Evolutionary conservation across 2,888 invertebrate species (phyloP), one percentile per base, ranked within the genome.

Genomic region (Scaptomyza cyrtandrae): DNA sequence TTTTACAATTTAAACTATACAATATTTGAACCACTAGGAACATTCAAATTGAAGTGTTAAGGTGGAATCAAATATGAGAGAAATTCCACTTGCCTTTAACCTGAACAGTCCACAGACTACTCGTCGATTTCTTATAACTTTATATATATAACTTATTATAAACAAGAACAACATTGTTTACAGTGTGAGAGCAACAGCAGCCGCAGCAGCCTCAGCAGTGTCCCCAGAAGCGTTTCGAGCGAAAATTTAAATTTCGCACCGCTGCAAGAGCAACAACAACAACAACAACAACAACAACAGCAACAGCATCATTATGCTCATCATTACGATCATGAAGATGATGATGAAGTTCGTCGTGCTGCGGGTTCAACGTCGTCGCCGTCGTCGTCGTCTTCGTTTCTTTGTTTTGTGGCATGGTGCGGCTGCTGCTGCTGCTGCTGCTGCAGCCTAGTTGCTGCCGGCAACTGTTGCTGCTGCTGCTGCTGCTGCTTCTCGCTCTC

Each of bases 161-260:
- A 19, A 19, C 19, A 19, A 27, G 27, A 2, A 29, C n/a, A 7
- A 39, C 14, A 39, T 52, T 52, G 24, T 24, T 52, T 14, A 3
- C 52, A 4, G 52, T 52, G 52, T 52, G 39, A 48, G 45, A 44
- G 56, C 66, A 46, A 56, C 57, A 60, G 62, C 57, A 48, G 64
- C 78, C 64, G 55, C 73, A 67, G 71, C 80, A 48, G 64, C 78
- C 64, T 55, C 73, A 67, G 71, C 80, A 87, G 87, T 86, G 85
- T 87, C 89, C 86, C 88, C 86, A 88, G 89, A 87, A 89, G 89
- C 89, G 79, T 84, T 88, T 88, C 89, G 72, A 88, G 88, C 74
- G 85, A 86, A 81, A 86, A 88, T 89, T 88, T 88, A 86, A 89
- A 88, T 89, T 89, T 86, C 84, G 88, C 87, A 86, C 89, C 88